Evolutionary conservation across 2,797 vertebrate genomes (phyloP), one percentile per base, ranked within the genome.

Genomic region (Pseudomugil tenellus): DNA sequence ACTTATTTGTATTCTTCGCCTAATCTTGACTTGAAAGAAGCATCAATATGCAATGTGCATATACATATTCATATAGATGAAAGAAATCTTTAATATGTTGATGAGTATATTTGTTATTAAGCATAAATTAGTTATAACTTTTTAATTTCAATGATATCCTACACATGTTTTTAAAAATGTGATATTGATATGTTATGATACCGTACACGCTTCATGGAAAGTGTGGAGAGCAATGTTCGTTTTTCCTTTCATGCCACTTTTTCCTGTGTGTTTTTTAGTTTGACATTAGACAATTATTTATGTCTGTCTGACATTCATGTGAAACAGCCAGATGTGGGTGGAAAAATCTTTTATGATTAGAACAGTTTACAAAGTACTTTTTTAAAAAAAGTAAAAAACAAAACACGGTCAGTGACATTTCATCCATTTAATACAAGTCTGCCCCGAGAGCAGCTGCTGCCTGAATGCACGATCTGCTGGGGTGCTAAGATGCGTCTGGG

Each of bases 401-500:
- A 56, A 61, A 56, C 21, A 63, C 67, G 72, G 64, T 82, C 76
- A 54, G 52, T 81, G 80, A 72, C 34, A 2, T 46, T 76, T 54
- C 77, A 75, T 87, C 48, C 74, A 80, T 88, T 91, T 83, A 87
- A 86, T 84, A 79, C 63, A 60, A 49, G 58, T 63, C 28, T 21
- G 72, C 79, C 85, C 64, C 6, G 70, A 32, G 69, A 72, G 74
- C 70, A 48, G 66, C 74, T 70, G 67, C 68, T 59, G 80, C 77
- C 67, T 74, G 72, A 77, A 74, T 72, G 77, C 57, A 59, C 65
- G 26, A 72, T 82, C 81, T 84, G 66, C 58, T 29, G 55, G 58
- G 84, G 58, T 75, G 74, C 74, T 75, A 79, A 75, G 81, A 84
- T 70, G 77, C 31, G 35, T 78, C 75, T 63, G 76, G 84, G 77